Evolutionary conservation across 2,797 vertebrate species (phyloP), one percentile per base, ranked within the genome.

Genomic region (Tinamus major): DNA sequence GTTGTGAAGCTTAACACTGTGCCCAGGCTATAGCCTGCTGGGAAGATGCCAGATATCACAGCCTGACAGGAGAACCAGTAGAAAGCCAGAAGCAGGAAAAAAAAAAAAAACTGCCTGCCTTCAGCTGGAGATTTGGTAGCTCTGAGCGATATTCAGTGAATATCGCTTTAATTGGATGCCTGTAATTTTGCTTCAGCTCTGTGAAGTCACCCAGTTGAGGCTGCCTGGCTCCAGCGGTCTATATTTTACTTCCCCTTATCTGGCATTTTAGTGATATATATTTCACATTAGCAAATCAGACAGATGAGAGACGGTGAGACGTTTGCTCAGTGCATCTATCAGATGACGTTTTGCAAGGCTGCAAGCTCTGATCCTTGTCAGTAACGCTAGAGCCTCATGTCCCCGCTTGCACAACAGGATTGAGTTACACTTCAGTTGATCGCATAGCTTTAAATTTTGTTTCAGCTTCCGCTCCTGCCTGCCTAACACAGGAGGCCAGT

Each of bases 191-290:
- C 63, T 88, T 81, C 51, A 63, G 56, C 56, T 96, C 67, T 89
- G 68, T 90, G 83, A 92, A 92, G 64, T 86, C 42, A 17, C 72
- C 42, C 56, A 76, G 0, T 10, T 79, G 91, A 95, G 37, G 77
- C 46, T 67, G 70, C 85, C 77, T 86, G 91, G 80, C 92, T 96
- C 88, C 91, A 71, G 84, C 71, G 71, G 90, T 93, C 93, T 94
- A 61, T 67, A 33, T 81, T 94, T 93, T 6, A 0, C 37, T 92
- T 89, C 74, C 82, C 68, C 75, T 61, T 51, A 33, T 39, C 41
- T 17, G 24, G 33, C 9, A 29, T 71, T 61, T 61, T 35, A 42
- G 61, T 64, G 81, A 46, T 59, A 58, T 4, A 7, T 82, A 13
- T 85, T 59, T 64, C 87, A 35, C 6, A 1, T 58, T 72, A 89